Conservation (phyloP, 2,888 invertebrate species). For the Acleris emargana region DNA sequence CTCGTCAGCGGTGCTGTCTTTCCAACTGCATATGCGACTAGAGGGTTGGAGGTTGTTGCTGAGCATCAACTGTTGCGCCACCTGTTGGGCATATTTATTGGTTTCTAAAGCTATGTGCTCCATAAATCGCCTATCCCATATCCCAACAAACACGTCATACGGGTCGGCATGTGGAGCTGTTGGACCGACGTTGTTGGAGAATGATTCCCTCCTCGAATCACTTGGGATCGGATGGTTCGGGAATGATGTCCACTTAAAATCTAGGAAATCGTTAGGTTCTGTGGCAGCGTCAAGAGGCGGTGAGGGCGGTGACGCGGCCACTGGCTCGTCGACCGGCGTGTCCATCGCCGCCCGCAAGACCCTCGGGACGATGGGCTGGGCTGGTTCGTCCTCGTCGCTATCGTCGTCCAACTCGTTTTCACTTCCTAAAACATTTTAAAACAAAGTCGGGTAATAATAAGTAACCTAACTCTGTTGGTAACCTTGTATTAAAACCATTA, state of each 20-base stretch:
- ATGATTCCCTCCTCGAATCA: conserved; percentile 27
- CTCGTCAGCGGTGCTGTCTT: conserved; percentile 39
- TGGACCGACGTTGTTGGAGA: conserved; percentile 40
- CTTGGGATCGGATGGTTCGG: conserved; percentile 5
- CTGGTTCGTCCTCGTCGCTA: conserved; percentile 1
- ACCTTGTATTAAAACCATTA: neutral
- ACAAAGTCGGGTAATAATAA: neutral
- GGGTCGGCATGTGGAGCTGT: conserved; percentile 38
- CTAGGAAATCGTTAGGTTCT: neutral
- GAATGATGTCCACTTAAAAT: conserved; percentile 13
- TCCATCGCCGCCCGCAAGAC: neutral
- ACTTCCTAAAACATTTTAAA: neutral
- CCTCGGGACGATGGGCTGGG: neutral
- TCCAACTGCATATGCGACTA: conserved; percentile 39
- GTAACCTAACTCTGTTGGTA: neutral
- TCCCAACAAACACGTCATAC: conserved; percentile 43
- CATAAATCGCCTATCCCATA: conserved; percentile 47
- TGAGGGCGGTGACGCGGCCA: neutral
- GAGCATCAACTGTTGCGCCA: conserved; percentile 21
- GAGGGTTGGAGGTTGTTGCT: conserved; percentile 11
- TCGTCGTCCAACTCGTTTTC: neutral
- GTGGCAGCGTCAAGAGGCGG: neutral
- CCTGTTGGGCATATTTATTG: conserved; percentile 45
- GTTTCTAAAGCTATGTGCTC: conserved; percentile 43
- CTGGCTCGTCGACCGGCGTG: neutral